Percentiles rank a stretch among this genome's conserved stretches.
Evolutionary conservation across 2,888 invertebrate species (phyloP).

Genomic region (Unio delphinus): DNA sequence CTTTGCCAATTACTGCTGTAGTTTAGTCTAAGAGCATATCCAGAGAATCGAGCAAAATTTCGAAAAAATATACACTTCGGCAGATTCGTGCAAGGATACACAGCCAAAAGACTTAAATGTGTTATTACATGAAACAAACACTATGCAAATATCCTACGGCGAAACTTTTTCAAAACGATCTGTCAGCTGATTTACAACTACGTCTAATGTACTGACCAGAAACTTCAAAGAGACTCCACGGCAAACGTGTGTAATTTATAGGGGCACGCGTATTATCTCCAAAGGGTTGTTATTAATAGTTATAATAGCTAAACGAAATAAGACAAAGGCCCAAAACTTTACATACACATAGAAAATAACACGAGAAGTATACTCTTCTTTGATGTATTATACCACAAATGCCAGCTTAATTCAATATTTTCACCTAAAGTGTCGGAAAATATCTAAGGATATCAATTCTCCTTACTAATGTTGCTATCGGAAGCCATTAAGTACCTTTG

Average conservation of each 20-base stretch:
- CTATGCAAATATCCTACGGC: neutral
- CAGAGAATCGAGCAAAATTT: neutral
- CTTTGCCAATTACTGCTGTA: too few species aligned
- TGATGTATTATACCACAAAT: constrained; percentile 15
- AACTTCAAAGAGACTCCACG: constrained; percentile 54
- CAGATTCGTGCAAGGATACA: neutral
- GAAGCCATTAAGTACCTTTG: constrained; percentile 41
- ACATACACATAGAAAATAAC: neutral
- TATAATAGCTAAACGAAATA: constrained; percentile 10
- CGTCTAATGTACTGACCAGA: constrained; percentile 33
- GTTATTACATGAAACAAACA: constrained; percentile 3
- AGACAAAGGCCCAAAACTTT: neutral
- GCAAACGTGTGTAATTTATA: constrained; percentile 59
- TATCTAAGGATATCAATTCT: constrained; percentile 53
- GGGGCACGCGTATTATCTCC: constrained; percentile 51
- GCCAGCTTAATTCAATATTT: constrained; percentile 3
- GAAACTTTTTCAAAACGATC: neutral
- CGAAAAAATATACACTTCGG: neutral
- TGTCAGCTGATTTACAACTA: constrained; percentile 39
- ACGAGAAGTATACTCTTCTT: constrained; percentile 15
- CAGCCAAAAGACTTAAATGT: neutral
- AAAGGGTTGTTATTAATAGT: constrained; percentile 25
- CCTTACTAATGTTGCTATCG: constrained; percentile 55
- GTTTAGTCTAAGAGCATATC: too few species aligned
- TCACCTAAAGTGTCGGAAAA: constrained; percentile 28